These are phyloP conservation scores for Amia ocellicauda DNA, from an alignment of 2,113 vertebrate genomes.

Conservation along the genomic window DNA sequence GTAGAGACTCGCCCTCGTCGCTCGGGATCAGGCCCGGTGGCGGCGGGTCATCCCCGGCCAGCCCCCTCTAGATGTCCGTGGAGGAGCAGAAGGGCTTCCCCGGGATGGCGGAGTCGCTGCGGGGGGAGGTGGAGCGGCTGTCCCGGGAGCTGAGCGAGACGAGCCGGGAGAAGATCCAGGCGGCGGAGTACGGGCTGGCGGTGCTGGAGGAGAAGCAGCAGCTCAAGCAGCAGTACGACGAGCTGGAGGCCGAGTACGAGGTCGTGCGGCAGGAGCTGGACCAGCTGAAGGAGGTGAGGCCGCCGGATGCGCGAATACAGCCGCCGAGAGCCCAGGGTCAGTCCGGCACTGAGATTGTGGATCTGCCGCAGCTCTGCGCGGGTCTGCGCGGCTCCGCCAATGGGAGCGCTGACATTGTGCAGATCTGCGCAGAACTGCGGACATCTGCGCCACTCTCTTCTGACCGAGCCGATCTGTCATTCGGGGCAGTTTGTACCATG, in stretches of 20 bases:
- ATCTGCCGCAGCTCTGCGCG: no score
- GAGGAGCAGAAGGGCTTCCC: conserved; percentile 78
- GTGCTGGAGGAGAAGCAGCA: conserved; percentile 96
- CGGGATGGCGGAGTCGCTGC: conserved; percentile 76
- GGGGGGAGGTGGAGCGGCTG: conserved; percentile 80
- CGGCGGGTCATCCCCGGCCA: conserved; percentile 20
- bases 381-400: no score
- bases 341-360: no score
- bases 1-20: conserved; percentile 31
- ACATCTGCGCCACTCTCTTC: no score
- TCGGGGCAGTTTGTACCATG: no score
- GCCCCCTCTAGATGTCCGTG: conserved; percentile 62
- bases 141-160: conserved; percentile 87
- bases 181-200: conserved; percentile 90
- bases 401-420: no score
- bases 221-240: conserved; percentile 87
- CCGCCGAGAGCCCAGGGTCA: no score
- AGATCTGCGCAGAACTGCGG: no score
- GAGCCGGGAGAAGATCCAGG: conserved; percentile 93
- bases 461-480: no score
- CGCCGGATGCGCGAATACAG: no score
- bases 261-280: conserved; percentile 83
- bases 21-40: conserved; percentile 35
- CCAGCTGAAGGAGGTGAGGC: conserved; percentile 89
- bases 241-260: conserved; percentile 88